Base-by-base conservation (phyloP, 2,888 invertebrate species). In the Slavum lentiscoides region DNA sequence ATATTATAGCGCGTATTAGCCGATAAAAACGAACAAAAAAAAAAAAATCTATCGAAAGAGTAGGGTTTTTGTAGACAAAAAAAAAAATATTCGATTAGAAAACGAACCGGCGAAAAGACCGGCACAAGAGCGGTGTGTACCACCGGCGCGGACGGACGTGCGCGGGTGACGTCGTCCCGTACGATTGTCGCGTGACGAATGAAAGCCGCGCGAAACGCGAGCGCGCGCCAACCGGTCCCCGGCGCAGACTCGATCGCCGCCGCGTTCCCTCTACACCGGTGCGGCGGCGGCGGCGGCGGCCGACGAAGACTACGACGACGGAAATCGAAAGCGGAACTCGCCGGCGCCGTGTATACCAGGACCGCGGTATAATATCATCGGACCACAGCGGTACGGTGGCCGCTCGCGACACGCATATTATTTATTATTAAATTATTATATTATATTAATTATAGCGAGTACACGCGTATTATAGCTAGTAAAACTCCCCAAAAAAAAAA, bases 111-210 rank as follows among this genome's bases (percentile, higher is more conserved):
- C 53, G 19, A 30, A 53, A 23, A 23, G 43, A 17, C 17, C 21
- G 11, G 30, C 43, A 73, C 30, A 30, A 49, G 61, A 43, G 15
- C n/a, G n/a, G n/a, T n/a, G n/a, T n/a, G n/a, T n/a, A n/a, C n/a
- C n/a, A n/a, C n/a, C n/a, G n/a, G 17, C 19, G 7, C 64, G 66
- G 66, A 37, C 19, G 66, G 74, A 58, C 43, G 67, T 43, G 75
- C 61, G 59, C 77, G 70, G 77, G 69, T 23, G 53, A 70, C 62
- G 77, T 53, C 62, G 74, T 67, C 58, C 66, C 49, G 62, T 70
- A 62, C 74, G 70, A 64, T 80, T 64, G 80, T 80, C 80, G 72
- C 80, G 80, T 80, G 80, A 80, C 80, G 64, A 80, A 80, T 72
- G 80, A 80, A 70, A 77, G 77, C 77, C 49, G 37, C 49, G 37